Percentiles rank a stretch among this genome's conserved stretches.
Evolutionary conservation across 2,888 invertebrate genomes (phyloP).

Genomic region (Amiota mariae): DNA sequence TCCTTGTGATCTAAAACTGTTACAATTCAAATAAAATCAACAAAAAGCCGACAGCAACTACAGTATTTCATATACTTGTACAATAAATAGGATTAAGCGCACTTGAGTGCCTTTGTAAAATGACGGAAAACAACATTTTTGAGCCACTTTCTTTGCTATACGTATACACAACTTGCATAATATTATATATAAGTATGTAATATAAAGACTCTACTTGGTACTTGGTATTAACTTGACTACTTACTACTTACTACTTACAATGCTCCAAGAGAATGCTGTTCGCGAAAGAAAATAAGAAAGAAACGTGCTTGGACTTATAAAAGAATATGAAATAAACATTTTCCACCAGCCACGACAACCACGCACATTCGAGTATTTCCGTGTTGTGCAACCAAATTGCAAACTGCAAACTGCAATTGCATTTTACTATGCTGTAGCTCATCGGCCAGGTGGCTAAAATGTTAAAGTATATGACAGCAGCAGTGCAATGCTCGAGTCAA

Average conservation of each 20-base stretch:
- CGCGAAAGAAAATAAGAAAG: neutral
- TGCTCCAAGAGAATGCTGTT: neutral
- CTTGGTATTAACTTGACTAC: too few relatives aligned
- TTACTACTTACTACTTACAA: too few relatives aligned
- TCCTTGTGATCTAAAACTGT: too few relatives aligned
- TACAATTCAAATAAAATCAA: neutral
- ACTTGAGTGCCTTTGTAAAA: conserved; percentile 43
- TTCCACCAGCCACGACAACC: conserved; percentile 33
- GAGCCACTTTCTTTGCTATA: conserved; percentile 1
- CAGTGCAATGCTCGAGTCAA: too few relatives aligned
- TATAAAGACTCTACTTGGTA: too few relatives aligned
- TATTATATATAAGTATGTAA: too few relatives aligned
- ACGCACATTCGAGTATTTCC: neutral
- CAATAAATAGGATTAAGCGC: conserved; percentile 64
- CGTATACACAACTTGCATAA: too few relatives aligned
- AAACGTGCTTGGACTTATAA: conserved; percentile 59
- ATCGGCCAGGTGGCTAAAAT: neutral
- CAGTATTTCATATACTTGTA: conserved; percentile 29
- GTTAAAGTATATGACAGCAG: too few relatives aligned
- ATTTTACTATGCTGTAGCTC: too few relatives aligned
- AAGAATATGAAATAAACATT: conserved; percentile 64
- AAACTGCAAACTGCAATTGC: neutral
- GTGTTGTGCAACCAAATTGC: neutral
- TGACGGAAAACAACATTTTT: conserved; percentile 24
- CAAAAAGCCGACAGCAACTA: conserved; percentile 3